A percentile compares a stretch with the other conserved stretches of the same genome.
phyloP scores from a whole-genome alignment of 1,140 invertebrate genomes.

The Oreohelix idahoensis region DNA sequence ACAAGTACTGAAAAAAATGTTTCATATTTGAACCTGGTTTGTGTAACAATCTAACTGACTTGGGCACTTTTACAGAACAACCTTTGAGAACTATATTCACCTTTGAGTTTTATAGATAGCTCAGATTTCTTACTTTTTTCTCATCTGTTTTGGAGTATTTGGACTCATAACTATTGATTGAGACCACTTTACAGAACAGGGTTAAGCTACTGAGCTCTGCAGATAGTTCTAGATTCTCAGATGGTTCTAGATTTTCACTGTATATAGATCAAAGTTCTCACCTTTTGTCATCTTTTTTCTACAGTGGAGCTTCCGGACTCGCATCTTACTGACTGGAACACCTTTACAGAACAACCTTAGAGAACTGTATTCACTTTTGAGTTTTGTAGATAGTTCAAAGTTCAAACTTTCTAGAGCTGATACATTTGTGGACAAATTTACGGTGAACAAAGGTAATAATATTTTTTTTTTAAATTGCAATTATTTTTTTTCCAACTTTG shows the following conservation, averaged over 20 bases:
- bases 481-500: too few species aligned
- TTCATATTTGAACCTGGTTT: too few species aligned
- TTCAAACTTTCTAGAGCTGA: constrained; percentile 77
- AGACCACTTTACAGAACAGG: too few species aligned
- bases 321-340: constrained; percentile 96
- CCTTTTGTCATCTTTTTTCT: constrained; percentile 74
- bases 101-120: constrained; percentile 97
- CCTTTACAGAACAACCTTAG: constrained; percentile 98
- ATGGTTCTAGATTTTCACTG: too few species aligned
- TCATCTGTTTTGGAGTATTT: too few species aligned
- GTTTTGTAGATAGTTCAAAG: constrained; percentile 95
- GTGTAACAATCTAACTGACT: constrained; percentile 94
- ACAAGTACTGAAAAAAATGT: too few species aligned
- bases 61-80: constrained; percentile 99
- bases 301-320: constrained; percentile 86
- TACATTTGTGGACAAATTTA: constrained; percentile 61
- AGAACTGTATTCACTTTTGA: constrained; percentile 95
- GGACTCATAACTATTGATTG: too few species aligned
- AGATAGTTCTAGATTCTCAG: too few species aligned
- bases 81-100: constrained; percentile 93
- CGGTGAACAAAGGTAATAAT: constrained; percentile 44
- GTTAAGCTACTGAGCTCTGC: too few species aligned
- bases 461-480: too few species aligned
- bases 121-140: constrained; percentile 83
- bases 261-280: too few species aligned